Base-by-base conservation (phyloP, 2,888 invertebrate genomes). In the Therioaphis trifolii region DNA sequence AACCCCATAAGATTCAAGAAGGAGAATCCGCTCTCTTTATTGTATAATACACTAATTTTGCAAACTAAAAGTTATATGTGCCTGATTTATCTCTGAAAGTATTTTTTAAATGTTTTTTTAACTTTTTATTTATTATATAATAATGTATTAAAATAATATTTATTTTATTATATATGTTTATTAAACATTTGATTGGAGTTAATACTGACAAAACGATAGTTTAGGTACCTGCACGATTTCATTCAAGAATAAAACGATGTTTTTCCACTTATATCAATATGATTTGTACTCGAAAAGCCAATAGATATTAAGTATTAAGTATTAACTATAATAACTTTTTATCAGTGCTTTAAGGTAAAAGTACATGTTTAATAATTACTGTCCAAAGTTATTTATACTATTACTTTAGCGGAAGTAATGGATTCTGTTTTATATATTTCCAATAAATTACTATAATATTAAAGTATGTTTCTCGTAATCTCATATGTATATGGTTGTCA, bases 1-100 rank as follows among this genome's bases (percentile, higher is more conserved):
- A 1, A 21, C 21, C 21, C n/a, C 14, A 61, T 46, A 27, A 24
- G 21, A 63, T 21, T 49, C 21, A 5, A 21, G 35, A 15, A 18
- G 46, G 49, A 49, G 21, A 77, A 66, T 66, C 66, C 77, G 52
- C 52, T 78, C 66, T 78, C 77, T 68, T 78, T 78, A 78, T 78
- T 78, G 77, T 78, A 78, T 78, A 78, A 78, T 24, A 40, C 66
- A 52, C 66, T 52, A 35, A 35, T 66, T 66, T 78, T 52, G 66
- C 77, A 66, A 66, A 9, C 9, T 46, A n/a, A 76, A 76, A 63
- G 27, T 46, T 29, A 29, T n/a, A n/a, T 43, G 58, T 27, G 15
- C 9, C 15, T 63, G 29, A 7, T 63, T 29, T 0, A 75, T 40
- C 12, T 29, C 15, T 29, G 5, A 15, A 29, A 49, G 7, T 27